Conservation (phyloP, 2,113 vertebrate species). For the Notarius quadriscutis region DNA sequence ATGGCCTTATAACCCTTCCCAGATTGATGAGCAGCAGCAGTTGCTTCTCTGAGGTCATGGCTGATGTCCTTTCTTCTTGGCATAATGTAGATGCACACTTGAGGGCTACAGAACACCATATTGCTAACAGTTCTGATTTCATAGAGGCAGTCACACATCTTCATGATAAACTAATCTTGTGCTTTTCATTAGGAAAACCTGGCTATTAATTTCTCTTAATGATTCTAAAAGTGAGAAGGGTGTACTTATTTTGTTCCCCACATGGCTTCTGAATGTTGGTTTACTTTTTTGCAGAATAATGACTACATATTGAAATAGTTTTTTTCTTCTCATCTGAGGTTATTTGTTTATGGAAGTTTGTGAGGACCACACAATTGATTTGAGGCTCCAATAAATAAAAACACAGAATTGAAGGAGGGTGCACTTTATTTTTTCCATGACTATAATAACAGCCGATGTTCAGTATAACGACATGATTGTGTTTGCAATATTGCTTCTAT, state of each 20-base stretch:
- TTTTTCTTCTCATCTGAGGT: neutral
- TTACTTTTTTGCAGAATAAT: neutral
- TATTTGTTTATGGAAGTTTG: neutral
- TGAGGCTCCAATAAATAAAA: neutral
- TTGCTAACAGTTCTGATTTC: neutral
- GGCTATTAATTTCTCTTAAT: neutral
- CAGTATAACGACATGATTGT: neutral
- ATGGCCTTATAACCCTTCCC: too few relatives aligned
- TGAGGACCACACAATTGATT: neutral
- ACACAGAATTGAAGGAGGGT: neutral
- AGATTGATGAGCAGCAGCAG: too few relatives aligned
- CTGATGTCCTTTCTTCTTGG: too few relatives aligned
- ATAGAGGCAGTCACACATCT: neutral
- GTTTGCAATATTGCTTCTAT: neutral
- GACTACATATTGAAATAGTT: neutral
- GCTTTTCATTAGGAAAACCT: neutral
- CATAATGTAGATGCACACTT: neutral
- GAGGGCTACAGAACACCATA: neutral
- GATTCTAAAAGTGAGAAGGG: neutral
- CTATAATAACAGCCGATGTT: neutral
- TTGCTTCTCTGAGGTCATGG: too few relatives aligned
- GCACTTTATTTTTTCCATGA: neutral
- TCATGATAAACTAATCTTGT: neutral
- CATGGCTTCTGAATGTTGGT: neutral
- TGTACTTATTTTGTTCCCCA: neutral